Conservation (phyloP, 1,140 invertebrate genomes). For the Streblospio benedicti region DNA sequence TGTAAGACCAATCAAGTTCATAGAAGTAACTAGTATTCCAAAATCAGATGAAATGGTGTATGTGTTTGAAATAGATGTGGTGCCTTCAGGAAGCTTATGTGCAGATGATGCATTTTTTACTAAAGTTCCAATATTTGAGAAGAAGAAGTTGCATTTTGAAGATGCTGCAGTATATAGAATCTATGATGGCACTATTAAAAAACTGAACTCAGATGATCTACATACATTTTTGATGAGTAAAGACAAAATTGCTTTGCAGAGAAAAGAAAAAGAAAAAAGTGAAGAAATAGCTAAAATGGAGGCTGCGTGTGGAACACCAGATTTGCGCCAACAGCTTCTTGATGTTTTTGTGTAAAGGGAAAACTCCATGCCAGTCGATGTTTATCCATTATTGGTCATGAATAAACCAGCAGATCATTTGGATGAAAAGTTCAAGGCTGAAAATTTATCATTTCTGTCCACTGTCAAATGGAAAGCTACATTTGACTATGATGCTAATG, state of each 20-base stretch:
- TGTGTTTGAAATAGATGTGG: conserved; percentile 9
- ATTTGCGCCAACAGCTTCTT: not conserved
- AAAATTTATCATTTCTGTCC: conserved; percentile 2
- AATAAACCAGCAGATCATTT: not conserved
- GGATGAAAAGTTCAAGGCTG: not conserved
- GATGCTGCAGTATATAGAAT: not conserved
- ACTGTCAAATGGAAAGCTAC: conserved; percentile 9
- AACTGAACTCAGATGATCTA: not conserved
- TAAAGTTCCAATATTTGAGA: not conserved
- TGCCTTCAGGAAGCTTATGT: not conserved
- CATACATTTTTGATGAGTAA: not conserved
- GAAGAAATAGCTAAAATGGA: not conserved
- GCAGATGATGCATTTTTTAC: conserved; percentile 8
- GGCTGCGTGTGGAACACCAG: not conserved
- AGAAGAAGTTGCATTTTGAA: not conserved
- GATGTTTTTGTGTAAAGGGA: conserved; percentile 5
- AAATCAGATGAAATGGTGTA: not conserved
- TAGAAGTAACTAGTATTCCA: not conserved
- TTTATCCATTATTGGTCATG: conserved; percentile 6
- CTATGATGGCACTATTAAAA: not conserved
- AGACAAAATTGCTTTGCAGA: not conserved
- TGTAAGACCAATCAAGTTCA: not conserved
- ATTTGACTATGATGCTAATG: conserved; percentile 10
- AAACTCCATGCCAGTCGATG: not conserved
- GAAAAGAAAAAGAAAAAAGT: conserved; percentile 4